These are phyloP conservation scores for Lasioglossum oenotherae DNA, from an alignment of 2,888 invertebrate species.

Conservation along the genomic window DNA sequence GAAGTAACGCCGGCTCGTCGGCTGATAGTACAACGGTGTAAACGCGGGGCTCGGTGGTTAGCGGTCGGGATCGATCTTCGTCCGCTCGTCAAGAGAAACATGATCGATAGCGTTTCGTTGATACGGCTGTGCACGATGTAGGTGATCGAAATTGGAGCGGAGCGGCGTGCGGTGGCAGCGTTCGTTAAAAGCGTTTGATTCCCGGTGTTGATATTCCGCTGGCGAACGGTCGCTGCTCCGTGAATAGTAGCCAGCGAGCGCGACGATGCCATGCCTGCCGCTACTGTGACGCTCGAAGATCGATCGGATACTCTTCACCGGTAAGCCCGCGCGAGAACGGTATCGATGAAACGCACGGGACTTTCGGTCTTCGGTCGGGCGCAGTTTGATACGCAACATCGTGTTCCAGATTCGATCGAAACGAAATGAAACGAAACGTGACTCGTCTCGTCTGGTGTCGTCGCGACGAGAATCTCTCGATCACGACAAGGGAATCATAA, in stretches of 20 bases:
- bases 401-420: slow-evolving; percentile 63
- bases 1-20: background rate
- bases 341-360: slow-evolving; percentile 64
- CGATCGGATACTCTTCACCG: slow-evolving; percentile 73
- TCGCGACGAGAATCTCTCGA: background rate
- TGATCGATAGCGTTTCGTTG: slow-evolving; percentile 58
- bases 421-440: background rate
- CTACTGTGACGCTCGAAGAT: slow-evolving; percentile 67
- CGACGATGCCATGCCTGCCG: slow-evolving; percentile 52
- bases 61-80: slow-evolving; percentile 53
- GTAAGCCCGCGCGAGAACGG: slow-evolving; percentile 63
- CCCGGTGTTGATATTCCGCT: slow-evolving; percentile 77
- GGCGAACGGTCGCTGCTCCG: slow-evolving; percentile 73
- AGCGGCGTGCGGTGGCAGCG: slow-evolving; percentile 34
- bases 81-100: slow-evolving; percentile 36
- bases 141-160: slow-evolving; percentile 65
- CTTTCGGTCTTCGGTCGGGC: slow-evolving; percentile 11
- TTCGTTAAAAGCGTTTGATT: slow-evolving; percentile 78
- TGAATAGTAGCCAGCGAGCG: slow-evolving; percentile 64
- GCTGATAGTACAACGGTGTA: slow-evolving; percentile 27
- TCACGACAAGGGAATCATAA: slow-evolving; percentile 15
- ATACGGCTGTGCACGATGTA: slow-evolving; percentile 46
- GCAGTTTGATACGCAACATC: slow-evolving; percentile 28
- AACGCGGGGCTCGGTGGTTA: slow-evolving; percentile 1
- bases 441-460: background rate